Percentiles rank a stretch among this genome's conserved stretches.
These are phyloP conservation scores for Cheilosia vernalis DNA, from an alignment of 2,888 invertebrate genomes.

Conservation along the genomic window DNA sequence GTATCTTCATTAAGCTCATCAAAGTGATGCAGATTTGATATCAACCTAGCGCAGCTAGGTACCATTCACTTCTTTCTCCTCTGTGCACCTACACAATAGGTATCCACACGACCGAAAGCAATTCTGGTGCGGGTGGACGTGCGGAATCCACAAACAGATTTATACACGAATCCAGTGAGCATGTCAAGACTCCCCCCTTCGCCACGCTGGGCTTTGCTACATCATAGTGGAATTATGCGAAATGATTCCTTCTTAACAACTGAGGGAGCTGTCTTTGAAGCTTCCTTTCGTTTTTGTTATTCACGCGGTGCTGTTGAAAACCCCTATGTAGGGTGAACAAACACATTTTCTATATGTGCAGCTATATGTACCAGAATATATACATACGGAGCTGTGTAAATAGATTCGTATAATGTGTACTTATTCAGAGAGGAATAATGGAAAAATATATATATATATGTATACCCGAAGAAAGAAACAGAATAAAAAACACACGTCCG, in stretches of 20 bases:
- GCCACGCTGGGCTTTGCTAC: conserved; percentile 16
- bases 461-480: conserved; percentile 39
- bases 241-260: conserved; percentile 67
- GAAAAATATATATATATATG: conserved; percentile 25
- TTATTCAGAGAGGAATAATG: conserved; percentile 68
- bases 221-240: conserved; percentile 69
- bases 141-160: conserved; percentile 52
- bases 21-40: conserved; percentile 56
- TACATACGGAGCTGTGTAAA: conserved; percentile 65
- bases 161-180: conserved; percentile 54
- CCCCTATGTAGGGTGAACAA: conserved; percentile 34
- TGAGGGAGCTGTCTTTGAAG: conserved; percentile 63
- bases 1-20: conserved; percentile 50
- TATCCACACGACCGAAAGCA: conserved; percentile 1
- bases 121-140: conserved; percentile 42
- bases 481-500: conserved; percentile 61
- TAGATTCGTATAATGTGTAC: conserved; percentile 70
- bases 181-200: conserved; percentile 14
- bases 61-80: conserved; percentile 15
- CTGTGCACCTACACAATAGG: neutral
- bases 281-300: conserved; percentile 40
- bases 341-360: conserved; percentile 19
- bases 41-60: conserved; percentile 26
- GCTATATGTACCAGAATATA: conserved; percentile 11
- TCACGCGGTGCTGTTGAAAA: conserved; percentile 47